Evolutionary conservation across 2,113 vertebrate genomes (phyloP).

Genomic region (Eurypyga helias): DNA sequence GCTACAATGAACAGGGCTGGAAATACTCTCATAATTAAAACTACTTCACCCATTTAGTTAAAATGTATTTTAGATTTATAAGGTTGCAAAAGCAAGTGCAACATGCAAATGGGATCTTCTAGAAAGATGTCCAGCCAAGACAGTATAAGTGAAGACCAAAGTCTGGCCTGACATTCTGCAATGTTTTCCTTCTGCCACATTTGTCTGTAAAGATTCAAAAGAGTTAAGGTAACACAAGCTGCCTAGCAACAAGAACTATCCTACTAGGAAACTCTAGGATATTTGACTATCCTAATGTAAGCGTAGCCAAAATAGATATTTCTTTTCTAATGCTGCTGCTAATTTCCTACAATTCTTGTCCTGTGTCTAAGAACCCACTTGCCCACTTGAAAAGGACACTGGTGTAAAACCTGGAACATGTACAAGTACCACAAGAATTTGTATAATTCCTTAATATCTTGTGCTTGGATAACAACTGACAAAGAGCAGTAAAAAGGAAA

Average conservation of each 20-base stretch:
- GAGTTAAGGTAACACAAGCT: neutral
- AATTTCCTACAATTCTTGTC: neutral
- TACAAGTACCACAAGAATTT: neutral
- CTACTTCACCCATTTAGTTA: neutral
- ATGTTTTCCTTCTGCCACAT: neutral
- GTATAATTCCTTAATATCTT: neutral
- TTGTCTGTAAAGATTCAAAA: neutral
- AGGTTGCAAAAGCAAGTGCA: neutral
- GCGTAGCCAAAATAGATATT: neutral
- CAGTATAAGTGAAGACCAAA: neutral
- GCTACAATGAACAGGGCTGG: neutral
- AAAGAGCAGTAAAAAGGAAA: neutral
- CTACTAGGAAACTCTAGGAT: neutral
- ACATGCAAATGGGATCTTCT: neutral
- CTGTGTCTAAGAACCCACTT: neutral
- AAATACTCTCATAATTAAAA: neutral
- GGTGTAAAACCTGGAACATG: neutral
- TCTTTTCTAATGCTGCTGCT: neutral
- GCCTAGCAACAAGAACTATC: neutral
- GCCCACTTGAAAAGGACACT: neutral
- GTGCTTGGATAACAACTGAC: neutral
- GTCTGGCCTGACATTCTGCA: neutral
- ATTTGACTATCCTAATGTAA: neutral
- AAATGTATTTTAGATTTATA: neutral
- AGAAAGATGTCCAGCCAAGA: neutral